Percentiles rank a stretch among this genome's conserved stretches.
Conservation (phyloP, 2,797 vertebrate species). For the Chelon auratus region DNA sequence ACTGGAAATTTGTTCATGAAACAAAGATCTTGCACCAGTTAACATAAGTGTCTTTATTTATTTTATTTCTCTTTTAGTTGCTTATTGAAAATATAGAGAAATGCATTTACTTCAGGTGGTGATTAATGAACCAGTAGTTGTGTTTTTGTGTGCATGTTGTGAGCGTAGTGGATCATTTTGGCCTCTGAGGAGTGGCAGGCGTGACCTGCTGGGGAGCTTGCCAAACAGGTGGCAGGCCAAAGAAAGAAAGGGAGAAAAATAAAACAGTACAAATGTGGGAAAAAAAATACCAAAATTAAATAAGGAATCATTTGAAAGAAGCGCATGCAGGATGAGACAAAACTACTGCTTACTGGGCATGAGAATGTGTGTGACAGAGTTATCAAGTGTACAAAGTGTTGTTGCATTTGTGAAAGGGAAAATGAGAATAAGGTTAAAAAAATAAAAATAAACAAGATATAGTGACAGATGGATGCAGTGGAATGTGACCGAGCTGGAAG, state of each 20-base stretch:
- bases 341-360: background rate
- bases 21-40: no score
- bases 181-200: constrained; percentile 39
- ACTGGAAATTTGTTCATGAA: constrained; percentile 17
- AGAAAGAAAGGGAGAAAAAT: constrained; percentile 8
- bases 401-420: constrained; percentile 1
- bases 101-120: background rate
- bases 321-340: background rate
- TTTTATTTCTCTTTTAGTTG: background rate
- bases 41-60: background rate
- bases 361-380: background rate
- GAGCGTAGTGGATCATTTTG: background rate
- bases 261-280: background rate
- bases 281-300: background rate
- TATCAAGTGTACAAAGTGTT: background rate
- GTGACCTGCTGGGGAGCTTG: constrained; percentile 34
- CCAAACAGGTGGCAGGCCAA: constrained; percentile 28
- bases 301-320: background rate
- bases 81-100: background rate
- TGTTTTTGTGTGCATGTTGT: constrained; percentile 15
- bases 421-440: background rate
- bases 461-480: constrained; percentile 37
- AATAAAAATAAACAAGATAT: background rate
- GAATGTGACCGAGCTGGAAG: constrained; percentile 42
- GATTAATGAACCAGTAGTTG: constrained; percentile 4